Percentiles rank a stretch among this genome's conserved stretches.
Evolutionary conservation across 1,140 invertebrate genomes (phyloP).

Genomic region (Drosophila parabipectinata): DNA sequence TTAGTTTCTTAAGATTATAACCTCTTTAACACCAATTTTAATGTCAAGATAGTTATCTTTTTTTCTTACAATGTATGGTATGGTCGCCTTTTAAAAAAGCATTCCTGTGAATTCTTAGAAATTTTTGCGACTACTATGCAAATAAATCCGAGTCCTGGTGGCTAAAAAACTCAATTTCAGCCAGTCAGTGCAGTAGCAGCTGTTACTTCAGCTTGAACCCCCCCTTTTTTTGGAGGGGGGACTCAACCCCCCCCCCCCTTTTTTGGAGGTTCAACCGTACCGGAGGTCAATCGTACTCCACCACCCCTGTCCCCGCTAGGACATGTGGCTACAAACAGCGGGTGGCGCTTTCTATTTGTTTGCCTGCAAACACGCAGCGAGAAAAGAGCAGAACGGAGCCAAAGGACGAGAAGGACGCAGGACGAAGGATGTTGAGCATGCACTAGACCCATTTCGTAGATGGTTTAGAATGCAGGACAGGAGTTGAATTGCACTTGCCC

Average conservation of each 20-base stretch:
- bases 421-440: slow-evolving; percentile 60
- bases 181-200: slow-evolving; percentile 41
- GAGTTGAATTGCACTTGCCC: slow-evolving; percentile 40
- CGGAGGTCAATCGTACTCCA: background rate
- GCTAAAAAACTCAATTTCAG: slow-evolving; percentile 68
- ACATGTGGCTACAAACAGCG: slow-evolving; percentile 50
- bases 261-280: background rate
- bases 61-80: too few species aligned
- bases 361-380: slow-evolving; percentile 51
- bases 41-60: background rate
- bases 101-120: slow-evolving; percentile 44
- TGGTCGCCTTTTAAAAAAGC: background rate
- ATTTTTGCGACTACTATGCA: slow-evolving; percentile 58
- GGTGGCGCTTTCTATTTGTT: slow-evolving; percentile 61
- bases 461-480: slow-evolving; percentile 21
- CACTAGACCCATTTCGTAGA: slow-evolving; percentile 69
- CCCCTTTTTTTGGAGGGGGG: background rate
- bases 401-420: slow-evolving; percentile 39
- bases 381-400: slow-evolving; percentile 8
- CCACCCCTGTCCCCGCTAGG: slow-evolving; percentile 6
- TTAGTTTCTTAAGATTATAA: background rate
- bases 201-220: slow-evolving; percentile 18
- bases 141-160: slow-evolving; percentile 68
- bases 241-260: too few species aligned
- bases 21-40: background rate